These are phyloP conservation scores for Drosophila pseudoobscura DNA, from an alignment of 1,140 invertebrate species.

Conservation along the genomic window DNA sequence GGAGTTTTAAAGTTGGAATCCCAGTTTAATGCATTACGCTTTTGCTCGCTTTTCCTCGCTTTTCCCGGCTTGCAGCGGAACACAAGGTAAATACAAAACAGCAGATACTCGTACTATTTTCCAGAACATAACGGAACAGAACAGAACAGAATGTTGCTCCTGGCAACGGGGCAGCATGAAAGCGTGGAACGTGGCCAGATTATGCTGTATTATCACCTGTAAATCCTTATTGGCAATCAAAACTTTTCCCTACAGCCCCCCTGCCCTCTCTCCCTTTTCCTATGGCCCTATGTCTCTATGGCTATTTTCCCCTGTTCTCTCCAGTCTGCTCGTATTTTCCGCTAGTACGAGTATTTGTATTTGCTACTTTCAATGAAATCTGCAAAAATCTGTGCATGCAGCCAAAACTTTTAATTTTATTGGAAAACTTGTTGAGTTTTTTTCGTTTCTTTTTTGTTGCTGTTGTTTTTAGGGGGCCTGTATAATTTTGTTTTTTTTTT, in stretches of 20 bases:
- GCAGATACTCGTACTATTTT: constrained; percentile 46
- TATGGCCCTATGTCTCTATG: too few species aligned
- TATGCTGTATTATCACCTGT: constrained; percentile 82
- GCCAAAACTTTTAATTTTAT: constrained; percentile 78
- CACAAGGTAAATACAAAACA: constrained; percentile 57
- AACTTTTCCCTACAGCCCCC: constrained; percentile 51
- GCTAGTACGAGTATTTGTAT: constrained; percentile 51
- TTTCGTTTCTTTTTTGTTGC: constrained; percentile 11
- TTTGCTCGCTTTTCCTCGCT: constrained; percentile 10
- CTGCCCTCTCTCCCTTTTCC: background rate
- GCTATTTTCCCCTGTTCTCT: constrained; percentile 11
- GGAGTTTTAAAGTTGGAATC: constrained; percentile 51
- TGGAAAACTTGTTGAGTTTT: constrained; percentile 73
- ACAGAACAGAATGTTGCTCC: constrained; percentile 36
- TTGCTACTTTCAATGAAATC: constrained; percentile 77
- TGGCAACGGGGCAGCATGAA: constrained; percentile 12
- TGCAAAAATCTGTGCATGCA: constrained; percentile 69
- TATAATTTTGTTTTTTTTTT: constrained; percentile 1
- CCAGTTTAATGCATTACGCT: constrained; percentile 46
- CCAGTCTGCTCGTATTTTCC: too few species aligned
- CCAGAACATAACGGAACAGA: background rate
- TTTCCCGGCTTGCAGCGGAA: constrained; percentile 16
- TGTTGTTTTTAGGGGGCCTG: background rate
- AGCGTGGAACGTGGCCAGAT: constrained; percentile 71
- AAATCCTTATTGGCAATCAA: constrained; percentile 82